Base-by-base conservation (phyloP, 1,140 invertebrate species). In the Brachystomella parvula region DNA sequence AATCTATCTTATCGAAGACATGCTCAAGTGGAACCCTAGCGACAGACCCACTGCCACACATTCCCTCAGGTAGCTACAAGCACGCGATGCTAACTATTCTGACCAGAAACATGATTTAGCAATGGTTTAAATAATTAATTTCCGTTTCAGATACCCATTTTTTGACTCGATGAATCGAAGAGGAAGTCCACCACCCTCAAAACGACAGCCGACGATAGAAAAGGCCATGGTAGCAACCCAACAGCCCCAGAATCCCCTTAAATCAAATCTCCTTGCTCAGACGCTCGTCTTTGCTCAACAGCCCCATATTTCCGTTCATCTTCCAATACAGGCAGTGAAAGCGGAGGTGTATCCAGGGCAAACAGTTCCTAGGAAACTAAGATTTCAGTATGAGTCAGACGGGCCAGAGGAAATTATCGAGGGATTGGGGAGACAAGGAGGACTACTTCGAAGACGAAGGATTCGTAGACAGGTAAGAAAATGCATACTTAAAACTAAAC, bases 1-100 rank as follows among this genome's bases (percentile, higher is more conserved):
- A 1, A 83, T 98, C 29, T 83, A 87, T 71, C 76, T 99, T 47
- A 86, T 99, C 75, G 85, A 88, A 73, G 88, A 93, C 68, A 84
- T 97, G 81, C 76, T 99, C 49, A 82, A 85, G 56, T 98, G 95
- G 87, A 94, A 97, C 79, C 96, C 96, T 0, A 83, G 87, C 28
- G 90, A 91, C 75, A 83, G 96, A 73, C 96, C 96, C 0, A 93
- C 89, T 0, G 92, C 94, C 3, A 90, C 89, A 73, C 88, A 89
- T 76, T 88, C 87, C 59, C 82, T 94, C 3, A 86, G 89, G 84
- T 24, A 35, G 49, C 6, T 17, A 60, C 63, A 59, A 30, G 26
- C 2, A 39, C 15, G 32, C 30, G 44, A 19, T 29, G 31, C 33
- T 49, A n/a, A 31, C 61, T 29, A 32, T 63, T 29, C 29, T 59